phyloP scores from a whole-genome alignment of 2,113 vertebrate species.

The Semicossyphus pulcher region DNA sequence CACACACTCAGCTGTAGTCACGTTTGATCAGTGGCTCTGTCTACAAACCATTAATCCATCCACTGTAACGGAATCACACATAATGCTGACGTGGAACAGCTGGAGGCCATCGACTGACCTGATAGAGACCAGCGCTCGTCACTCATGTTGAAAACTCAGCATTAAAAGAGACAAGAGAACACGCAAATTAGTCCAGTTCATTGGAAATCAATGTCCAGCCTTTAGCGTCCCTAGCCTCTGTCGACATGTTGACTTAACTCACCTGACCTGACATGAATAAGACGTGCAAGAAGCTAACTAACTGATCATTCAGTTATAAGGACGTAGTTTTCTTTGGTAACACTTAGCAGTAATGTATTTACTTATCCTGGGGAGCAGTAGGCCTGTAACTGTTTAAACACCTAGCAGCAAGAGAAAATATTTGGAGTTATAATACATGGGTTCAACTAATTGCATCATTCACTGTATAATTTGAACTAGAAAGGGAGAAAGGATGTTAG shows the following conservation, averaged over 20 bases:
- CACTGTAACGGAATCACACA: conserved; percentile 10
- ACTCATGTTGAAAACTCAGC: not conserved
- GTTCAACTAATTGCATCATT: not conserved
- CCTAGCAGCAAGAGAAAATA: not conserved
- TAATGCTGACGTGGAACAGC: conserved; percentile 18
- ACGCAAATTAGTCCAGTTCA: not conserved
- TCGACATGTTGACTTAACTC: not conserved
- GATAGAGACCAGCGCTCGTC: conserved; percentile 4
- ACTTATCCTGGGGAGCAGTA: not conserved
- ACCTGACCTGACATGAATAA: conserved; percentile 29
- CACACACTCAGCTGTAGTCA: not conserved
- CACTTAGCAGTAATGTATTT: not conserved
- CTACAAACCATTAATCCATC: conserved; percentile 36
- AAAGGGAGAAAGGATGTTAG: not conserved
- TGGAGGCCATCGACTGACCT: conserved; percentile 29
- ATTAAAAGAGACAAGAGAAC: not conserved
- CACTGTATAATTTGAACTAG: not conserved
- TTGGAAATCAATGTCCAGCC: conserved; percentile 6
- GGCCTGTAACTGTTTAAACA: no score
- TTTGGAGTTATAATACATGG: not conserved
- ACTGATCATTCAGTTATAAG: conserved; percentile 52
- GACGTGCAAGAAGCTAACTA: conserved; percentile 41
- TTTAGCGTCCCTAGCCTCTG: not conserved
- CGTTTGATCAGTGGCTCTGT: conserved; percentile 35
- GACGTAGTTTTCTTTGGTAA: not conserved